A percentile compares a stretch with the other conserved stretches of the same genome.
These are phyloP conservation scores for Chelmon rostratus DNA, from an alignment of 2,797 vertebrate genomes.

Conservation along the genomic window DNA sequence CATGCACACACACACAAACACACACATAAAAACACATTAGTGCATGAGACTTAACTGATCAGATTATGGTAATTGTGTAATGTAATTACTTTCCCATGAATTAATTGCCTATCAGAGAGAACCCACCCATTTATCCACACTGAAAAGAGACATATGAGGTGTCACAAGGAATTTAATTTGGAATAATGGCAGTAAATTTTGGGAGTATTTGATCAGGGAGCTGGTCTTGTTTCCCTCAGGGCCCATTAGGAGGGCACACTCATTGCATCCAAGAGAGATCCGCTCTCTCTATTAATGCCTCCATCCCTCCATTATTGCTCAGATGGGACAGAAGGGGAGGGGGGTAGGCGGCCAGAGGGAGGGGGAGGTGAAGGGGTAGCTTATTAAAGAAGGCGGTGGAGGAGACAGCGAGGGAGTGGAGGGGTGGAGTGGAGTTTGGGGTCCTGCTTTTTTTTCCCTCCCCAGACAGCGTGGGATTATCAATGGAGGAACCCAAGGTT, in stretches of 20 bases:
- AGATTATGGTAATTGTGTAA: constrained; percentile 45
- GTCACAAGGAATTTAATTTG: constrained; percentile 68
- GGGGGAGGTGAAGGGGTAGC: constrained; percentile 3
- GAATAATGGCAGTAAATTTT: constrained; percentile 64
- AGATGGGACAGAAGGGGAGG: constrained; percentile 63
- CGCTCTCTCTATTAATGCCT: constrained; percentile 66
- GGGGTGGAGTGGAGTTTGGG: constrained; percentile 73
- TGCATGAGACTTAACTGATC: constrained; percentile 34
- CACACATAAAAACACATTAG: neutral
- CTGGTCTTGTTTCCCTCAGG: constrained; percentile 64
- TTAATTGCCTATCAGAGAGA: constrained; percentile 48
- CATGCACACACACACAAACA: neutral
- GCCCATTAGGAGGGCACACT: constrained; percentile 58
- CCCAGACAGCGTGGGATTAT: constrained; percentile 74
- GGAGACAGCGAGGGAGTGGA: constrained; percentile 20
- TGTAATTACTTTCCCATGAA: constrained; percentile 49
- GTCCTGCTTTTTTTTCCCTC: constrained; percentile 32
- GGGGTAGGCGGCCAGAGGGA: constrained; percentile 18
- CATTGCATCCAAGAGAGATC: constrained; percentile 53
- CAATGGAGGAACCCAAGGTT: constrained; percentile 35
- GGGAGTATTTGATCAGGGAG: constrained; percentile 76
- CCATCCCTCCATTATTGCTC: constrained; percentile 65
- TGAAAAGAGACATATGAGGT: constrained; percentile 53
- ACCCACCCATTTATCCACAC: constrained; percentile 42
- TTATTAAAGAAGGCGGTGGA: constrained; percentile 33